Percentiles rank a stretch among this genome's conserved stretches.
Conservation (phyloP, 2,113 vertebrate species). For the Proterorhinus semilunaris region DNA sequence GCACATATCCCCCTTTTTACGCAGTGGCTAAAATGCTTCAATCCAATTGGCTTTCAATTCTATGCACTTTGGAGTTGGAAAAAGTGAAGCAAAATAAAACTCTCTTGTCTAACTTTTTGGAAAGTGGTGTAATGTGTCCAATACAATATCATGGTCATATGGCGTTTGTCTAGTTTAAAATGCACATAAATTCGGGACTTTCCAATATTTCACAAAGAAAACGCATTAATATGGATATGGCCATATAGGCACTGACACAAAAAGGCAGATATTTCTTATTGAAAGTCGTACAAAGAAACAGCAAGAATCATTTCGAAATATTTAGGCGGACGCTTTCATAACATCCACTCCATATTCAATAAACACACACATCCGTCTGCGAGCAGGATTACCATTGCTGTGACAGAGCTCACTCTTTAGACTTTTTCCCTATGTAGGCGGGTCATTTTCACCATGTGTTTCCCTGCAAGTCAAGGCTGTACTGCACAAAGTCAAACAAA, state of each 20-base stretch:
- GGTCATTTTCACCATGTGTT: not conserved
- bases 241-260: not conserved
- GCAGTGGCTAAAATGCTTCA: no score
- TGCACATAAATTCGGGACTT: not conserved
- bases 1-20: no score
- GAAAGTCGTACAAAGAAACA: not conserved
- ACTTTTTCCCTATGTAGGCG: not conserved
- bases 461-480: not conserved
- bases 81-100: no score
- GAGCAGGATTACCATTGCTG: not conserved
- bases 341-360: not conserved
- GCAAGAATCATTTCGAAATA: not conserved
- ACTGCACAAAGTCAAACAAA: conserved; percentile 3
- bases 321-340: not conserved
- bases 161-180: not conserved
- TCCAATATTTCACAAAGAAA: not conserved
- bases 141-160: not conserved
- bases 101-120: no score
- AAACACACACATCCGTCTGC: not conserved
- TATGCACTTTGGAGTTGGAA: no score
- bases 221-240: not conserved
- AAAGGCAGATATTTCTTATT: not conserved
- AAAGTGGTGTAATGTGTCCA: no score
- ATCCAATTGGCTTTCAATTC: no score
- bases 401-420: not conserved